Percentiles rank a stretch among this genome's conserved stretches.
Conservation (phyloP, 2,888 invertebrate species). For the Thalpophila matura region DNA sequence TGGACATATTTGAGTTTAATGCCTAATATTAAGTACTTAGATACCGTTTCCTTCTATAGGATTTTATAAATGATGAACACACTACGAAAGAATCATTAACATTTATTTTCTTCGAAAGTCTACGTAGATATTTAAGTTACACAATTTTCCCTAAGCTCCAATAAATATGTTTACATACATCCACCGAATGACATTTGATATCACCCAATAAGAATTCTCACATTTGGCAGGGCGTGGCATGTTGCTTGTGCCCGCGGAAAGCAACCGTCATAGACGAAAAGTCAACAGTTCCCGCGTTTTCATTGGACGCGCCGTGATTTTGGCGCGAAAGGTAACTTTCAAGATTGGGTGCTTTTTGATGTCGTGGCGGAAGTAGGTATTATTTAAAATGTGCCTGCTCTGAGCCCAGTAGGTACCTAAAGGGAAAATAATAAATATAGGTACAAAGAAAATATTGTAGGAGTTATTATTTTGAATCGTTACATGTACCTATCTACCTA, state of each 20-base stretch:
- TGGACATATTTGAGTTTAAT: not conserved
- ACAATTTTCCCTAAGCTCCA: not conserved
- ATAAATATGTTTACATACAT: conserved; percentile 25
- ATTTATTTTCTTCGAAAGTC: too few relatives aligned
- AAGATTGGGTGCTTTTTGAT: conserved; percentile 59
- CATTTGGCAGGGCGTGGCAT: conserved; percentile 80
- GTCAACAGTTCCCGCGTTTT: conserved; percentile 81
- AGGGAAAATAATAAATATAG: not conserved
- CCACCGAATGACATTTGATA: conserved; percentile 78
- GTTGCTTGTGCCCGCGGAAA: conserved; percentile 72
- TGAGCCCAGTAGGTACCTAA: not conserved
- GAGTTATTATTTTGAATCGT: too few relatives aligned
- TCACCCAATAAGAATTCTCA: conserved; percentile 80
- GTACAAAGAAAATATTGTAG: too few relatives aligned
- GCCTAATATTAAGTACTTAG: too few relatives aligned
- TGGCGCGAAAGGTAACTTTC: conserved; percentile 58
- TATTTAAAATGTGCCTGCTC: not conserved
- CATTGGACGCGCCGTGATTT: conserved; percentile 65
- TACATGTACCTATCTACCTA: too few relatives aligned
- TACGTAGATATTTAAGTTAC: not conserved
- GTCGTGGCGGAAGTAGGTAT: not conserved
- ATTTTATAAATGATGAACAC: too few relatives aligned
- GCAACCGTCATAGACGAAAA: conserved; percentile 86
- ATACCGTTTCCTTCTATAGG: too few relatives aligned
- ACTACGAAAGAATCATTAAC: too few relatives aligned